A percentile compares a stretch with the other conserved stretches of the same genome.
phyloP scores from a whole-genome alignment of 2,113 vertebrate genomes.

The Megaceryle torquata region DNA sequence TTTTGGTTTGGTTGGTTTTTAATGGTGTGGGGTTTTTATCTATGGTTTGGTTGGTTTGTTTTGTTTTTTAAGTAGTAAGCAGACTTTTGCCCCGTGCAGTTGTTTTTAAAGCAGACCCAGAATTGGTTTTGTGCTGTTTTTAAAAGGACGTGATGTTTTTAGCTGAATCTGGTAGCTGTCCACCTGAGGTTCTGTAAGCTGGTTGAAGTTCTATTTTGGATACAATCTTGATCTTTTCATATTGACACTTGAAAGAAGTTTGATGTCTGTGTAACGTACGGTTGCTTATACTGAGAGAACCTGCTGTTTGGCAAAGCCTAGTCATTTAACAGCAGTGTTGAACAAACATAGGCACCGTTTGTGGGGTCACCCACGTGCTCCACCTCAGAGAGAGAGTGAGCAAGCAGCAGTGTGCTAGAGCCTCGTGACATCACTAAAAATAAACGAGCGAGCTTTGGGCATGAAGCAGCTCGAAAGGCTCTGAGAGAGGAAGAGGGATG shows the following conservation, averaged over 20 bases:
- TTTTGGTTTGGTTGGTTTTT: neutral
- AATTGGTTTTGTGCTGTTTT: neutral
- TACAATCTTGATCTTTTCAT: slow-evolving; percentile 56
- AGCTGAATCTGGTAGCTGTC: slow-evolving; percentile 5
- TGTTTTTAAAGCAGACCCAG: neutral
- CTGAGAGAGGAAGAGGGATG: neutral
- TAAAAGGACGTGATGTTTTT: neutral
- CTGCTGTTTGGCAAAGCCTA: neutral
- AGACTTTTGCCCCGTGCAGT: neutral
- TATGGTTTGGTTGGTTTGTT: neutral
- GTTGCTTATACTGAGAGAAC: neutral
- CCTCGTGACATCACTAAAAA: neutral
- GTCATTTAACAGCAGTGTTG: neutral
- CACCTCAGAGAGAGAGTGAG: neutral
- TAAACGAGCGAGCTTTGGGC: neutral
- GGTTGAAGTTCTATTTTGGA: slow-evolving; percentile 69
- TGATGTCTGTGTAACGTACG: neutral
- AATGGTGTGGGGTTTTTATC: no score
- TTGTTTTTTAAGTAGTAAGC: neutral
- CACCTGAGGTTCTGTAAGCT: slow-evolving; percentile 10
- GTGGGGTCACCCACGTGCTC: fast-evolving
- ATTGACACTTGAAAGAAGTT: neutral
- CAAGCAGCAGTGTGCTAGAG: neutral
- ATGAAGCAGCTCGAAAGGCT: neutral
- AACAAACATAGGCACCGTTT: neutral